Conservation (phyloP, 2,113 vertebrate genomes). For the Monarcha castaneiventris region DNA sequence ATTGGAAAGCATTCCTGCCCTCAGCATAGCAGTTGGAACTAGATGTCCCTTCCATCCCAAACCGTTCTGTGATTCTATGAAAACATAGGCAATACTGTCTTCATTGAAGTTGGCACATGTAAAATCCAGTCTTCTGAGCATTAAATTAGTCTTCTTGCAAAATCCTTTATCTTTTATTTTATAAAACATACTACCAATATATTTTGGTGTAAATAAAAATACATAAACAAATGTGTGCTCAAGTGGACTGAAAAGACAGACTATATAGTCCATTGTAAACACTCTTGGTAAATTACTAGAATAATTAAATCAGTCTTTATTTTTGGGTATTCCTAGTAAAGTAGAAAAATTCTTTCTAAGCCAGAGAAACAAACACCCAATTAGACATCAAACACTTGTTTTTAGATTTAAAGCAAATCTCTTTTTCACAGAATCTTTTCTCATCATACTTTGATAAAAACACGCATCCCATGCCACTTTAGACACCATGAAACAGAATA, state of each 20-base stretch:
- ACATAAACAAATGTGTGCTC: not conserved
- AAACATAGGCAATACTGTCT: not conserved
- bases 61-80: not conserved
- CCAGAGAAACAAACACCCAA: conserved; percentile 51
- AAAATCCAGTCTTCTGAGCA: not conserved
- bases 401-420: conserved; percentile 45
- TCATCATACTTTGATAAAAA: not conserved
- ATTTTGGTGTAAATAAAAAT: not conserved
- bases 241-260: not conserved
- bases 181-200: not conserved
- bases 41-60: not conserved
- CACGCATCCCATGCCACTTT: not conserved
- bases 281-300: not conserved
- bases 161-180: not conserved
- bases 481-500: conserved; percentile 60
- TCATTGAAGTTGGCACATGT: not conserved
- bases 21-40: not conserved
- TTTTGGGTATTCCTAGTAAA: conserved; percentile 29
- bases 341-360: conserved; percentile 46
- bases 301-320: conserved; percentile 45
- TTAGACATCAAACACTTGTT: conserved; percentile 50
- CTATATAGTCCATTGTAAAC: not conserved
- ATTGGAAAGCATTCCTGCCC: not conserved
- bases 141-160: not conserved
- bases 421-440: conserved; percentile 51